phyloP scores from a whole-genome alignment of 2,888 invertebrate species.

The Morpho deidamia region DNA sequence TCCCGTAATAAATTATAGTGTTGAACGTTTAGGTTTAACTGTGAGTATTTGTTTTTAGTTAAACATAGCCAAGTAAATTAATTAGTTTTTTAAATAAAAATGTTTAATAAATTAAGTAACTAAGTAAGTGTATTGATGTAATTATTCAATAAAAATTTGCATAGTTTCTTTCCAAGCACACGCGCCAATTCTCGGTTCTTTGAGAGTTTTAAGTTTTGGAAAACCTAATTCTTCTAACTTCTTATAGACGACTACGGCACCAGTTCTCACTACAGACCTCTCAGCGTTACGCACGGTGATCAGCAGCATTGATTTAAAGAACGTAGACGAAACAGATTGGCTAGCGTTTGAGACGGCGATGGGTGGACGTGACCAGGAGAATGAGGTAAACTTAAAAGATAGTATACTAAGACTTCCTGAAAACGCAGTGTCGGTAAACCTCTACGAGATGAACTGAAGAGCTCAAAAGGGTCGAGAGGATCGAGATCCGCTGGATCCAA shows the following conservation, averaged over 20 bases:
- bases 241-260: constrained; percentile 11
- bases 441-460: too few species aligned
- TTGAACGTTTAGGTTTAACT: constrained; percentile 29
- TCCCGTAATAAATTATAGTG: constrained; percentile 32
- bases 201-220: background rate
- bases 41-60: constrained; percentile 26
- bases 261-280: constrained; percentile 11
- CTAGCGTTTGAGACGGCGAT: constrained; percentile 35
- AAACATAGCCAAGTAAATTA: background rate
- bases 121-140: too few species aligned
- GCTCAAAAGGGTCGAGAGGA: too few species aligned
- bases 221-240: constrained; percentile 6
- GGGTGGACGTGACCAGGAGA: constrained; percentile 16
- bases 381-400: constrained; percentile 13
- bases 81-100: too few species aligned
- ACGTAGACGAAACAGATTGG: constrained; percentile 35
- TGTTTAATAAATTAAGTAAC: too few species aligned
- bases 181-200: too few species aligned
- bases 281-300: constrained; percentile 27
- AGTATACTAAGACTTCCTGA: too few species aligned
- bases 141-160: too few species aligned
- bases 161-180: too few species aligned
- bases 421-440: too few species aligned
- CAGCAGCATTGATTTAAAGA: constrained; percentile 32
- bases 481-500: too few species aligned